Base-by-base conservation (phyloP, 2,113 vertebrate genomes). In the Myrmecophaga tridactyla region DNA sequence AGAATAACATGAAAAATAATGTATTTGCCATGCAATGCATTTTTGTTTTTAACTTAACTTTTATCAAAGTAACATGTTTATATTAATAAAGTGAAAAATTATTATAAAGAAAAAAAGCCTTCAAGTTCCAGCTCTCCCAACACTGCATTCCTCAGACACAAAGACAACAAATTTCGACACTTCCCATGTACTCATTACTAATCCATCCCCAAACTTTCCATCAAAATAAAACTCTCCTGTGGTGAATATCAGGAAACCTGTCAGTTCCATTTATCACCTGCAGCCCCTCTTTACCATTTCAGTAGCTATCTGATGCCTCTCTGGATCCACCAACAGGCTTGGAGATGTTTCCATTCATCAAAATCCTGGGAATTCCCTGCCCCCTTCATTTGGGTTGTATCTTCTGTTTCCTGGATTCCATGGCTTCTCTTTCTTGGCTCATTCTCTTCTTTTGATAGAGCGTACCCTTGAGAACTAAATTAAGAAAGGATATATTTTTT, bases 241-340 rank as follows among this genome's bases (percentile, higher is more conserved):
- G 17, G 27, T 39, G 20, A 27, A 1, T 0, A 31, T 25, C 39
- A 8, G 60, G 6, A 27, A 29, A 9, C 1, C 41, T 2, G 4
- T 7, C 39, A 8, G 4, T n/a, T 10, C n/a, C 6, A 4, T 56
- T 13, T 17, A 5, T 12, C 27, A 36, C n/a, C 18, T 1, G 31
- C 34, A 31, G 15, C 34, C 51, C 46, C 20, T 18, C 21, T 1
- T 56, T 48, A n/a, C 20, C 53, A 56, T 1, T 56, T 18, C 53
- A 18, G 21, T 56, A 56, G 53, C 53, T 56, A 7, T 56, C 18
- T 18, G 18, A 56, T 56, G 53, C 53, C 53, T 56, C 23, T 43
- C 11, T 1, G 51, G 34, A 1, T 56, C 27, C 0, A 1, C 17
- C 23, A 3, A 3, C 0, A 0, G 3, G 36, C 1, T 69, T 6